Evolutionary conservation across 2,888 invertebrate genomes (phyloP), one percentile per base, ranked within the genome.

Genomic region (Venustoraphidia nigricollis): DNA sequence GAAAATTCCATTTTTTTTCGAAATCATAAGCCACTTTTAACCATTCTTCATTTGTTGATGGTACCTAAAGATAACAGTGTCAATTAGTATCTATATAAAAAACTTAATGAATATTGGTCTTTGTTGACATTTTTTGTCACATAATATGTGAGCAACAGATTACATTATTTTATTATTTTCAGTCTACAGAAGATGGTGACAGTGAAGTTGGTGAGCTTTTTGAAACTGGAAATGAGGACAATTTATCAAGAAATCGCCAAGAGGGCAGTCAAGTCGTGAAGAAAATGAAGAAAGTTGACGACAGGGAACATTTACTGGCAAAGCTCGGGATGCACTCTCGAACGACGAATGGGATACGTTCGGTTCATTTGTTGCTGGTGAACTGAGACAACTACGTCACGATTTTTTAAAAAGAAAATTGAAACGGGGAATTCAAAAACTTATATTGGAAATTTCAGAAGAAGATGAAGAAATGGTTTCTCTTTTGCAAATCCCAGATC

Each of bases 361-460:
- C 37, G 37, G n/a, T 37, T 37, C 37, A 37, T 37, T 37, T 37
- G 37, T 37, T 37, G 37, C 37, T 37, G 37, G 37, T 37, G 37
- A 37, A 37, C 37, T 37, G 37, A 37, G 37, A 37, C 37, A 37
- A 10, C 37, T 37, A 37, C n/a, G n/a, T n/a, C 37, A 37, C n/a
- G 37, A 37, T 37, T 37, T n/a, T 37, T 37, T n/a, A n/a, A n/a
- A n/a, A n/a, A n/a, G n/a, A 45, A 45, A 45, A 45, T 40, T 45
- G 36, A 45, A 45, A 40, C 9, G 45, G 38, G 45, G 40, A 45
- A 45, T 45, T 45, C 45, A 45, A 45, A 41, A 45, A 41, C 46
- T 45, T 46, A 45, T 46, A 11, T 46, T 44, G 41, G 41, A 46
- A 46, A 46, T 42, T 46, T 6, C 11, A 44, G 46, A 44, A 46